A percentile compares a stretch with the other conserved stretches of the same genome.
Conservation (phyloP, 2,888 invertebrate genomes). For the Empis livida region DNA sequence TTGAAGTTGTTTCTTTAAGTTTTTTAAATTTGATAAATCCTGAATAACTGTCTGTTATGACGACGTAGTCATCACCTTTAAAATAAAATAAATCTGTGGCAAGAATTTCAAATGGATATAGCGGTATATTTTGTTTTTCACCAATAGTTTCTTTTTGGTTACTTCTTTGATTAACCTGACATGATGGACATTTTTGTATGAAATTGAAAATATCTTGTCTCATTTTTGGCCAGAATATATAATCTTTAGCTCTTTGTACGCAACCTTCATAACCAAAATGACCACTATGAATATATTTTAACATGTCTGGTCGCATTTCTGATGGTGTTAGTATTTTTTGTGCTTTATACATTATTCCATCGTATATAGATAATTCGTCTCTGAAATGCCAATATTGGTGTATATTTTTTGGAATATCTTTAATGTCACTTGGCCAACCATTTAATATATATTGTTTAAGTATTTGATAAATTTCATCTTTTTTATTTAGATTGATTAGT, state of each 20-base stretch:
- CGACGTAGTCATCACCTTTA: slow-evolving; percentile 1
- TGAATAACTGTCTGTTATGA: slow-evolving; percentile 5
- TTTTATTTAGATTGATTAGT: background rate
- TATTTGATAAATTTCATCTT: slow-evolving; percentile 4
- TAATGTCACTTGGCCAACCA: slow-evolving; percentile 2
- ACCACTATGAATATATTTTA: slow-evolving; percentile 2
- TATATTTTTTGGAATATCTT: background rate
- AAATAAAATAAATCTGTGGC: slow-evolving; percentile 6
- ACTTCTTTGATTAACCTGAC: too few relatives aligned
- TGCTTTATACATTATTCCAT: slow-evolving; percentile 2
- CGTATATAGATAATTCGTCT: slow-evolving; percentile 4
- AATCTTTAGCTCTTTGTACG: too few relatives aligned
- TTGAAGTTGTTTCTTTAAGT: background rate
- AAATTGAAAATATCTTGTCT: too few relatives aligned
- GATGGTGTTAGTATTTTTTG: slow-evolving; percentile 2
- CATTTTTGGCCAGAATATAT: too few relatives aligned
- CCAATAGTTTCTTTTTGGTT: too few relatives aligned
- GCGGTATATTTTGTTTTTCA: too few relatives aligned
- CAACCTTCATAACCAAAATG: too few relatives aligned
- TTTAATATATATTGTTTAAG: slow-evolving; percentile 1
- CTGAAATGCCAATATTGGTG: slow-evolving; percentile 4
- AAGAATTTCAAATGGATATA: slow-evolving; percentile 3
- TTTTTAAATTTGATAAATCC: slow-evolving; percentile 4
- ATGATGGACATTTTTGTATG: too few relatives aligned
- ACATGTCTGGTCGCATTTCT: slow-evolving; percentile 1